Evolutionary conservation across 2,888 invertebrate genomes (phyloP).

Genomic region (Luperina nickerlii): DNA sequence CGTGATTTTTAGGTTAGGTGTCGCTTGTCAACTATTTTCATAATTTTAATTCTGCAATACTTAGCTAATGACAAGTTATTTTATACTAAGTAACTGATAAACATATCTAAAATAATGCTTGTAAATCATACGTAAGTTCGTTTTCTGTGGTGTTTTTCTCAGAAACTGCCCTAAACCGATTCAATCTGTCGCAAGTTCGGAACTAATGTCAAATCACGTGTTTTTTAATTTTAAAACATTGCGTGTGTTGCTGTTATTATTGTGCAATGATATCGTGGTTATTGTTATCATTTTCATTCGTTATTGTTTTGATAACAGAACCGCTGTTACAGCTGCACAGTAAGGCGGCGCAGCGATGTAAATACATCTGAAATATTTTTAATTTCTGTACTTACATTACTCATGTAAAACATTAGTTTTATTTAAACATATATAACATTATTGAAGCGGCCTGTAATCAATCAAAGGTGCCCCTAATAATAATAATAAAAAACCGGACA

Average conservation of each 20-base stretch:
- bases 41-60: neutral
- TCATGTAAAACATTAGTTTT: neutral
- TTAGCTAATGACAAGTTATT: neutral
- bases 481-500: too few relatives aligned
- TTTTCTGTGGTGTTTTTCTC: neutral
- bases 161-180: neutral
- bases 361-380: neutral
- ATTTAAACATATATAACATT: neutral
- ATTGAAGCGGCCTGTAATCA: too few relatives aligned
- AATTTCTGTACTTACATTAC: neutral
- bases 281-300: neutral
- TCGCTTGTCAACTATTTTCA: neutral
- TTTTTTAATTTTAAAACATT: neutral
- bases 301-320: slow-evolving; percentile 4
- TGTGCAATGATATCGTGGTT: neutral
- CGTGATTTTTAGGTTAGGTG: slow-evolving; percentile 40
- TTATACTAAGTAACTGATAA: neutral
- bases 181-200: too few relatives aligned
- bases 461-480: too few relatives aligned
- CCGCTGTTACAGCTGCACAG: neutral
- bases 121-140: neutral
- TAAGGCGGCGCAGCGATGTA: neutral
- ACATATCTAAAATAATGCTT: neutral
- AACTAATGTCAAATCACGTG: slow-evolving; percentile 22
- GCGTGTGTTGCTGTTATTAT: neutral